Conservation (phyloP, 1,140 invertebrate species). For the Nilaparvata lugens region DNA sequence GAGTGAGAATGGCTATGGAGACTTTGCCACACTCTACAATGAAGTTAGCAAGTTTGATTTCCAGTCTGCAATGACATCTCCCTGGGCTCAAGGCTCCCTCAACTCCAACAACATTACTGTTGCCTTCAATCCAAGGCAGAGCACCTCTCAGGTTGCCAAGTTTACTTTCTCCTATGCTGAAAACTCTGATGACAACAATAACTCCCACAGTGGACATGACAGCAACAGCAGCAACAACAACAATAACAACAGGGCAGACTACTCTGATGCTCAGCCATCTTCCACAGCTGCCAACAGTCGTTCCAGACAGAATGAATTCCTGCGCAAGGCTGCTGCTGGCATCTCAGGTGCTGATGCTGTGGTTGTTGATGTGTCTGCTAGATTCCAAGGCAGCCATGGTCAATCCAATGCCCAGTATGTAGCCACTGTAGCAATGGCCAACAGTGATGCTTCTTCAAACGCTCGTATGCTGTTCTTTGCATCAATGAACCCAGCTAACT, state of each 20-base stretch:
- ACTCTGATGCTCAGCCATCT: conserved; percentile 16
- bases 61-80: conserved; percentile 24
- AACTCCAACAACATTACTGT: conserved; percentile 20
- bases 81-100: conserved; percentile 18
- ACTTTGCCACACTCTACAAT: conserved; percentile 24
- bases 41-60: conserved; percentile 24
- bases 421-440: conserved; percentile 40
- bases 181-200: conserved; percentile 10
- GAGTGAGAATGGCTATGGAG: conserved; percentile 35
- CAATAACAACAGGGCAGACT: conserved; percentile 2
- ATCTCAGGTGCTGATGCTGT: conserved; percentile 37
- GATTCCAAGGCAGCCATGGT: conserved; percentile 35
- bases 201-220: not conserved
- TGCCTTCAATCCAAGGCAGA: conserved; percentile 24
- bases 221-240: not conserved
- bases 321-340: conserved; percentile 38
- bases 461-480: conserved; percentile 37
- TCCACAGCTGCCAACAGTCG: conserved; percentile 34
- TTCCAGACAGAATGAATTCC: conserved; percentile 39
- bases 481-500: conserved; percentile 30
- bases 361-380: conserved; percentile 41
- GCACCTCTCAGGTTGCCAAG: conserved; percentile 23
- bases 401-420: conserved; percentile 36
- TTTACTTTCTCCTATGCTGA: conserved; percentile 19
- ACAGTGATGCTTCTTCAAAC: conserved; percentile 43